Evolutionary conservation across 2,888 invertebrate species (phyloP), one percentile per base, ranked within the genome.

Genomic region (Pachymerium ferrugineum): DNA sequence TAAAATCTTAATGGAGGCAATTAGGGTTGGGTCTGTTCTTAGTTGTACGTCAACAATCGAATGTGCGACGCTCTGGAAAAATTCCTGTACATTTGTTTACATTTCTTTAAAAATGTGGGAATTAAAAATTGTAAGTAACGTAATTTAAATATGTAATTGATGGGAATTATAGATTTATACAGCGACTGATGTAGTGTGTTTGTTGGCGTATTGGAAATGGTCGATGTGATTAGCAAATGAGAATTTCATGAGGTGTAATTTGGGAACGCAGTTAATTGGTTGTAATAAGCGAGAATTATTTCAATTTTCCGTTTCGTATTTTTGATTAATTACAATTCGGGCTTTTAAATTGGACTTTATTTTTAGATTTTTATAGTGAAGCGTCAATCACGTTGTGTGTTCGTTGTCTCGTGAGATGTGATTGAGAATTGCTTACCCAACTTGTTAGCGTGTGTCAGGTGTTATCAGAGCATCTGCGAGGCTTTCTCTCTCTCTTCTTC

Each of bases 1-100:
- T 71, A 71, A 71, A 71, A 71, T 71, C 71, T 71, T 71, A 71
- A 71, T 71, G 38, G 71, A 35, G 19, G 71, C 71, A 71, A 71
- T 71, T 71, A 71, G 71, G 35, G 8, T 35, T 54, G 25, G 54
- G 54, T 54, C 2, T 22, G 54, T 1, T 5, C 42, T 42, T 33
- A 16, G 47, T 5, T 8, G 54, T 25, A 10, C 25, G 54, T 8
- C 19, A 22, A 16, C 47, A n/a, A n/a, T n/a, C n/a, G n/a, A n/a
- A n/a, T n/a, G n/a, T n/a, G n/a, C 47, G 47, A 14, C 54, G 54
- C 22, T 54, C 54, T 25, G n/a, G n/a, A n/a, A n/a, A n/a, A n/a
- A n/a, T n/a, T n/a, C n/a, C n/a, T n/a, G n/a, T n/a, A n/a, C n/a
- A n/a, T n/a, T n/a, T n/a, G n/a, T n/a, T n/a, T n/a, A n/a, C n/a